phyloP scores from a whole-genome alignment of 2,113 vertebrate genomes.

The Cygnus atratus region DNA sequence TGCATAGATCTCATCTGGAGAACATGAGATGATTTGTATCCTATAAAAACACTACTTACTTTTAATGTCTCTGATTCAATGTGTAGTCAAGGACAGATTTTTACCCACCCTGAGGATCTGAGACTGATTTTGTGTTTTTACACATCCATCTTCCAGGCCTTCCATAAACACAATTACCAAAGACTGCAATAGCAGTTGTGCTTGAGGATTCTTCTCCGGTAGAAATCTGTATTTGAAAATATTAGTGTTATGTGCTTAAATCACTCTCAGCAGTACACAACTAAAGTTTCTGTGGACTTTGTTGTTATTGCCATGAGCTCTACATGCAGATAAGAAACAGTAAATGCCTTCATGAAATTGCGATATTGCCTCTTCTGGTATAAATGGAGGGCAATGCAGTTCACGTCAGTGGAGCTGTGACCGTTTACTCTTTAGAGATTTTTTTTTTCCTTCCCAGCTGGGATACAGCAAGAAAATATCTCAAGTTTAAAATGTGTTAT shows the following conservation, averaged over 20 bases:
- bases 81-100: neutral
- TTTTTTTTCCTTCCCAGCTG: neutral
- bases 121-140: neutral
- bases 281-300: neutral
- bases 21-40: neutral
- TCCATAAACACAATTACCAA: neutral
- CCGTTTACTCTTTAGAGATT: neutral
- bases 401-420: neutral
- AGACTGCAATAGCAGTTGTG: neutral
- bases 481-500: neutral
- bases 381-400: neutral
- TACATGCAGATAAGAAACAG: neutral
- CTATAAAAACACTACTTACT: neutral
- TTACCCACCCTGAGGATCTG: neutral
- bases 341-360: neutral
- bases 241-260: neutral
- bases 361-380: neutral
- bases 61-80: neutral
- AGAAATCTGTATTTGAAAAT: neutral
- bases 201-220: neutral
- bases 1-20: neutral
- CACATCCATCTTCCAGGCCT: neutral
- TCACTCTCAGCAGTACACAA: neutral
- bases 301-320: neutral
- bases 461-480: neutral